Base-by-base conservation (phyloP, 2,113 vertebrate species). In the Fukomys damarensis region DNA sequence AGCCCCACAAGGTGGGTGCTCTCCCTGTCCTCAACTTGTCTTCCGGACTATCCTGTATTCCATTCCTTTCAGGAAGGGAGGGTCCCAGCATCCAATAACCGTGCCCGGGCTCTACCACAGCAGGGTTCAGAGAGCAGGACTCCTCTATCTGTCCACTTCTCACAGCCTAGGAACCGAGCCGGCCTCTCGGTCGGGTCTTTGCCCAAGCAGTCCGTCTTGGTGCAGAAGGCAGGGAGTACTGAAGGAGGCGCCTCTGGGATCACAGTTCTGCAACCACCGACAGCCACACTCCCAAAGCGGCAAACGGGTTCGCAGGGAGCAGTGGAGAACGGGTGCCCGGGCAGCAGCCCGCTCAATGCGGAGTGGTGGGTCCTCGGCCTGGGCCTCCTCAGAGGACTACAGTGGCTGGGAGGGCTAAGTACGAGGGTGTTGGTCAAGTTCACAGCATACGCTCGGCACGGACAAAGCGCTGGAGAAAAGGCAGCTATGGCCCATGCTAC, bases 251-350 rank as follows among this genome's bases (percentile, higher is more conserved):
- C 24, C n/a, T 6, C 35, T 9, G 72, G n/a, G 17, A 30, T 92
- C 30, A 20, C 26, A 63, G 38, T 5, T 52, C 80, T 22, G 52
- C 43, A 56, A 58, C 89, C 43, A 41, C 2, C 13, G 43, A 28
- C 80, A 70, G 10, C 2, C 20, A 2, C 1, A 8, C 4, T 17
- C 81, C 49, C 59, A n/a, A 49, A 77, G 80, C 35, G 46, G 9
- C 52, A 32, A 65, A 22, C 1, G 7, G 52, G 66, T 0, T 0
- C 17, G 66, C 0, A 0, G 43, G 7, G 35, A 12, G 5, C 2
- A 1, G 3, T 0, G 10, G 38, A 59, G 3, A 7, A 56, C 0
- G 2, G 59, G 77, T 7, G 3, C 20, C 12, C 20, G 11, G 1
- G 20, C 43, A 46, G 43, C n/a, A 16, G 9, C 13, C n/a, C 32